Evolutionary conservation across 64 coral and sea anemone genomes (phyloP).

Genomic region (Porites australiensis): DNA sequence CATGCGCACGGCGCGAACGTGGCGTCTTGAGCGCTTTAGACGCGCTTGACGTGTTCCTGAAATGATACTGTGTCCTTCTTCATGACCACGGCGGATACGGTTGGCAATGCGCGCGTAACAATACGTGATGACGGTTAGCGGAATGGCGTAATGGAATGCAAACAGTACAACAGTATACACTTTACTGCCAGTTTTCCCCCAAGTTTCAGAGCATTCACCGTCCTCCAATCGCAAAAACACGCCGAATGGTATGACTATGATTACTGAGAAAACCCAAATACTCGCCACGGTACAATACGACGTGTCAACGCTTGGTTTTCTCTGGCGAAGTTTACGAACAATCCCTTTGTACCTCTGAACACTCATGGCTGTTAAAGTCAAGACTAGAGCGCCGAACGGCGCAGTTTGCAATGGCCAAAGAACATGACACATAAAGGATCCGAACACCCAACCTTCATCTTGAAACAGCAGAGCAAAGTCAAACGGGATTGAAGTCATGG

Average conservation of each 20-base stretch:
- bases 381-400: slow-evolving; percentile 67
- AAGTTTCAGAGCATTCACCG: slow-evolving; percentile 73
- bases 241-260: slow-evolving; percentile 62
- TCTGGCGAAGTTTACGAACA: slow-evolving; percentile 48
- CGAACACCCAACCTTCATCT: slow-evolving; percentile 68
- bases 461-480: slow-evolving; percentile 62
- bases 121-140: slow-evolving; percentile 56
- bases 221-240: slow-evolving; percentile 56
- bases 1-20: slow-evolving; percentile 71
- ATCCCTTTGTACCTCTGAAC: slow-evolving; percentile 73
- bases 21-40: slow-evolving; percentile 44
- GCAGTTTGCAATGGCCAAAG: slow-evolving; percentile 84
- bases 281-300: background rate
- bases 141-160: slow-evolving; percentile 69
- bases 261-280: slow-evolving; percentile 70
- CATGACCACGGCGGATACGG: slow-evolving; percentile 50
- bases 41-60: slow-evolving; percentile 58
- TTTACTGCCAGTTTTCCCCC: slow-evolving; percentile 22
- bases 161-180: slow-evolving; percentile 66
- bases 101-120: slow-evolving; percentile 73
- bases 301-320: background rate
- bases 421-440: slow-evolving; percentile 68
- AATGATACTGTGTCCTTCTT: slow-evolving; percentile 48
- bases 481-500: slow-evolving; percentile 76
- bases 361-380: slow-evolving; percentile 78